Base-by-base conservation (phyloP, 2,797 vertebrate species). In the Chrysolophus pictus region DNA sequence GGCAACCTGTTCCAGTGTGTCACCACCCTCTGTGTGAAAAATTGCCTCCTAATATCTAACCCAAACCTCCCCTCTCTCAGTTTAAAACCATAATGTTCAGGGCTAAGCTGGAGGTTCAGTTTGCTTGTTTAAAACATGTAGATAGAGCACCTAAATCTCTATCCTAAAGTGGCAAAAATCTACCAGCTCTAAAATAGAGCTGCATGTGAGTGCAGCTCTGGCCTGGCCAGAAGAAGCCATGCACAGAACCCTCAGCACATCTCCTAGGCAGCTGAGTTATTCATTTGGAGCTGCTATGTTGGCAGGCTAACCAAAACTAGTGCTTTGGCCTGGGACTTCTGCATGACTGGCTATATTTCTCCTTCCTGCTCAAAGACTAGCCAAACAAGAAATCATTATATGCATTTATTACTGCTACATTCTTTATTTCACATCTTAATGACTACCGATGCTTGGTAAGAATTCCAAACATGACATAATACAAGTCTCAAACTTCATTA, bases 61-160 rank as follows among this genome's bases (percentile, higher is more conserved):
- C 46, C 23, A 47, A 47, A 12, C 21, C 22, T 47, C 22, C 46
- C 44, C 46, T 22, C 11, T 12, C 22, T 47, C 2, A 23, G 46
- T 47, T 47, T 23, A 47, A 47, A 47, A 47, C 21, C 46, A 47
- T 47, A 47, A 23, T n/a, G 19, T 22, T 62, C 80, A 47, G 31
- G 28, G 31, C 59, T 72, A n/a, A 33, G 21, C 21, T 69, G 15
- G 17, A 49, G 37, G 12, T 53, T 14, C 6, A 22, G 31, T 10
- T 67, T 35, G 47, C 29, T 6, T 35, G 14, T 35, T 13, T 37
- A 19, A 6, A 49, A 35, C 3, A 65, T 28, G 31, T 2, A 44
- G 0, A 0, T 2, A 44, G 8, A 0, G 6, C 18, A 81, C 26
- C 35, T 41, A 10, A 18, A 3, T 29, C 41, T 29, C 56, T 41